Base-by-base conservation (phyloP, 2,888 invertebrate species). In the Gastrophysa polygoni region DNA sequence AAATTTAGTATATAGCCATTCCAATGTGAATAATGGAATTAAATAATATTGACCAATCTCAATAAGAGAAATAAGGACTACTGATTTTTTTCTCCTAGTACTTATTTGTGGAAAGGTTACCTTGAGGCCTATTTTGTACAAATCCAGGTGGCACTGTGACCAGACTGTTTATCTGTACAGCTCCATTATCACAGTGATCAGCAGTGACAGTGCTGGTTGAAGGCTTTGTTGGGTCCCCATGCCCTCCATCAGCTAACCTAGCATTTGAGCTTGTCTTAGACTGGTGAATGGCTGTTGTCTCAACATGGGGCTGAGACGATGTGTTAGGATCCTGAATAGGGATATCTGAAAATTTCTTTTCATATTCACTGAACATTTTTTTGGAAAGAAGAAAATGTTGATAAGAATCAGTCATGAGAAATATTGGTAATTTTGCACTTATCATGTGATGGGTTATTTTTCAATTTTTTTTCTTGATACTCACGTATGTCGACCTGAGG, bases 281-380 rank as follows among this genome's bases (percentile, higher is more conserved):
- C 32, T 65, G 67, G 48, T 77, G 76, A 20, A 76, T 75, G 14
- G 68, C 75, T 21, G 75, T 75, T 0, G 75, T 64, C 63, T 78
- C 78, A 0, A 73, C 72, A 66, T 65, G 66, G 32, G 71, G 57
- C 21, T 67, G 58, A 24, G 68, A 32, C 38, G 49, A 47, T 63
- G 64, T 61, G 76, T 80, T 72, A 20, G 83, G 78, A 70, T 87
- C 86, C 75, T 86, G 87, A 51, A 86, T 73, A 6, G 87, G 87
- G 77, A 86, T 84, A 73, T 80, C 85, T 83, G 17, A 11, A 46
- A 28, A 58, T 38, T 78, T n/a, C 2, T 32, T 21, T 78, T 55
- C 55, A 54, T 54, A 47, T 52, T 49, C n/a, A 38, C 24, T 11
- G 46, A 57, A 24, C 34, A 18, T 8, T n/a, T n/a, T n/a, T n/a